Evolutionary conservation across 2,888 invertebrate genomes (phyloP).

Genomic region (Bellardia bayeri): DNA sequence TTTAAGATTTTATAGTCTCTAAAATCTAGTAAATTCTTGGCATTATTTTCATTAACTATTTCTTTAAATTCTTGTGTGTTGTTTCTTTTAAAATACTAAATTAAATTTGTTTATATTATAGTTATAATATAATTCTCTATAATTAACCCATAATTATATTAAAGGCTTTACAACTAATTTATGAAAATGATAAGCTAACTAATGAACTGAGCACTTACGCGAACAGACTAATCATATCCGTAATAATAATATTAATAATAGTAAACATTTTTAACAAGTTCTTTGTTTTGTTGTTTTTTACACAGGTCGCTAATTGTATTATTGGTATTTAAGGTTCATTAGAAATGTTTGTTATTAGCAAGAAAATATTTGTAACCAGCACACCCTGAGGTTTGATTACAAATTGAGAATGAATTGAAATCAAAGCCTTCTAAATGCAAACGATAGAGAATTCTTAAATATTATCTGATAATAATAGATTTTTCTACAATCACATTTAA

Average conservation of each 20-base stretch:
- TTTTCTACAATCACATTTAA: too few relatives aligned
- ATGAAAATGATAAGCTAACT: conserved; percentile 4
- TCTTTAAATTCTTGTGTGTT: not conserved
- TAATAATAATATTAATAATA: conserved; percentile 13
- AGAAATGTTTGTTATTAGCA: too few relatives aligned
- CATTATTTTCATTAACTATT: too few relatives aligned
- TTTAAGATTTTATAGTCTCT: too few relatives aligned
- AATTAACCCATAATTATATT: conserved; percentile 27
- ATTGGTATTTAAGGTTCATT: not conserved
- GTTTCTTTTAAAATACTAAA: not conserved
- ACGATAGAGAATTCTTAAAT: too few relatives aligned
- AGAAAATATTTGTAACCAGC: too few relatives aligned
- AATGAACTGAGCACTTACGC: conserved; percentile 9
- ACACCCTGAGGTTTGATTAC: too few relatives aligned
- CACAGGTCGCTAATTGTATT: not conserved
- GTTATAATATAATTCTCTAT: not conserved
- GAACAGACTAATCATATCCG: conserved; percentile 41
- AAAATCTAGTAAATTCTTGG: too few relatives aligned
- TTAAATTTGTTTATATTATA: not conserved
- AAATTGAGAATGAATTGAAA: too few relatives aligned
- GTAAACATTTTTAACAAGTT: conserved; percentile 6
- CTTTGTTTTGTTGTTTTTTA: conserved; percentile 37
- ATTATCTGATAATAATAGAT: too few relatives aligned
- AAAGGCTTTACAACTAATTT: conserved; percentile 31
- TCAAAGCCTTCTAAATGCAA: too few relatives aligned